Conservation (phyloP, 1,140 invertebrate species). For the Drosophila takahashii region DNA sequence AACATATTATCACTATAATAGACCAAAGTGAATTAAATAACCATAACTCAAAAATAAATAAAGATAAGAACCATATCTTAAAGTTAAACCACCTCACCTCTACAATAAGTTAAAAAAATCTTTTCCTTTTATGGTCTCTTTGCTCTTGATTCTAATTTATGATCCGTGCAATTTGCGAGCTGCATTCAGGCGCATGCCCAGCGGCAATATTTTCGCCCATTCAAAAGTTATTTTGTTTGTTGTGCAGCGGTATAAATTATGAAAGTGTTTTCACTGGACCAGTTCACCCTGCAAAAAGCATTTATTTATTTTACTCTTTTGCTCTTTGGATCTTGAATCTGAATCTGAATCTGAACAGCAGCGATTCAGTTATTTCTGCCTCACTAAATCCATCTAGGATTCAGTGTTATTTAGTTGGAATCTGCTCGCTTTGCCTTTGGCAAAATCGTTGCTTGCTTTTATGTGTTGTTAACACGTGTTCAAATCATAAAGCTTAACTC, state of each 20-base stretch:
- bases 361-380: conserved; percentile 32
- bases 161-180: conserved; percentile 47
- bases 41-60: too few relatives aligned
- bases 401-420: conserved; percentile 24
- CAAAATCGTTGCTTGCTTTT: conserved; percentile 30
- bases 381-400: conserved; percentile 37
- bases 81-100: conserved; percentile 8
- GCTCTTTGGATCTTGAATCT: neutral
- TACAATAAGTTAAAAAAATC: conserved; percentile 14
- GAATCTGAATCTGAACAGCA: neutral
- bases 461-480: conserved; percentile 72
- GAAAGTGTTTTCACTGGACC: conserved; percentile 1
- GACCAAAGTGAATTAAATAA: too few relatives aligned
- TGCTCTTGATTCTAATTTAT: conserved; percentile 66
- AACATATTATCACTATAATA: too few relatives aligned
- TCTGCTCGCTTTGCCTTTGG: conserved; percentile 4
- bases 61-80: neutral
- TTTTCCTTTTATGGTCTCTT: conserved; percentile 5
- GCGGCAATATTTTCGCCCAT: conserved; percentile 33
- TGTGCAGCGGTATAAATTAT: conserved; percentile 15
- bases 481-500: conserved; percentile 56
- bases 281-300: neutral
- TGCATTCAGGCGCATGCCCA: conserved; percentile 41
- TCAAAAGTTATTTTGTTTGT: conserved; percentile 48
- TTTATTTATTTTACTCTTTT: conserved; percentile 17